Base-by-base conservation (phyloP, 2,888 invertebrate species). In the Ormyrus thymus region DNA sequence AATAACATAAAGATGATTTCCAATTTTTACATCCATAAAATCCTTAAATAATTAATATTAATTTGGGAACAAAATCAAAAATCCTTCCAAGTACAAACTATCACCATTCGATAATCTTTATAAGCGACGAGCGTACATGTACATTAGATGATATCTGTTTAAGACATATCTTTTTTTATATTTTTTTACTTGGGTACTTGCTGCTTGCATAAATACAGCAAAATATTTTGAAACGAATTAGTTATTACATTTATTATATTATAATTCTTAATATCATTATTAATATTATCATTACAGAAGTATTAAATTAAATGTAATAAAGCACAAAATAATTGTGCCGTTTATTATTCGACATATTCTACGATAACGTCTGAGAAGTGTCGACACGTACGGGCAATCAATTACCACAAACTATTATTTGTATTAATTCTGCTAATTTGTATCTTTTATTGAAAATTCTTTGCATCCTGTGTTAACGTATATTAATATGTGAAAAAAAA, bases 1-100 rank as follows among this genome's bases (percentile, higher is more conserved):
- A 78, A 69, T 78, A 74, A 69, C 66, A 78, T 71, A 66, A 72
- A 68, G 43, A 7, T 68, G 51, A 62, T 76, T 62, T 61, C 13
- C 29, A 55, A 70, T 10, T 53, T 66, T 68, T 46, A 11, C 58
- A 53, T 50, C 59, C 65, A 66, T 68, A 66, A 53, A 68, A 71
- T 69, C 45, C 69, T 74, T 78, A 68, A 29, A 29, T 29, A 29
- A 56, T 62, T 64, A 74, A 46, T 73, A 69, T 71, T 58, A 51
- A 76, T 69, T 76, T 65, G 71, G 59, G 68, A 59, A 77, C 79
- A 81, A 64, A 81, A 82, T 83, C 62, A 76, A 80, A 78, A 79
- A 81, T 80, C 55, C 59, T 80, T 81, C 77, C 80, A 80, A 81
- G 81, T 82, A 83, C 74, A 80, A 80, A 82, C 81, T 81, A 75